These are phyloP conservation scores for Nothocercus julius DNA, from an alignment of 2,113 vertebrate species.

Conservation along the genomic window DNA sequence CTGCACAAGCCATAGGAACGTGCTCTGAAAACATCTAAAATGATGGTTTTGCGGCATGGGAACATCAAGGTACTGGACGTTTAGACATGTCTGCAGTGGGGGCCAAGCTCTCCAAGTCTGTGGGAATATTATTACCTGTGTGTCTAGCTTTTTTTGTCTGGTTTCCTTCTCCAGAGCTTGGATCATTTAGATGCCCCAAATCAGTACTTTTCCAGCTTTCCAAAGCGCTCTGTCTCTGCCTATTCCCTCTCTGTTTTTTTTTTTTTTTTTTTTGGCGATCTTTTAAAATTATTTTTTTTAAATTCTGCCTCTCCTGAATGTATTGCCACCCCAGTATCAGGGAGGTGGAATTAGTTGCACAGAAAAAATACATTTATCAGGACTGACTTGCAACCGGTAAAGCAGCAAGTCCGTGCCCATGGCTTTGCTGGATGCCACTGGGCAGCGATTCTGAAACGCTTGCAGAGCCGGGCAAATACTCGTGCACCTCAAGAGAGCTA, in stretches of 20 bases:
- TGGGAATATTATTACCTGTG: not conserved
- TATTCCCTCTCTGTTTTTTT: not conserved
- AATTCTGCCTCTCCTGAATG: not conserved
- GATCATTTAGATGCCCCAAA: not conserved
- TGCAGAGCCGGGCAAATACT: not conserved
- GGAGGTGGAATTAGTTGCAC: not conserved
- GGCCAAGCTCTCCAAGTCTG: not conserved
- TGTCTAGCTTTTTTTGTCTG: not conserved
- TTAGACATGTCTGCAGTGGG: not conserved
- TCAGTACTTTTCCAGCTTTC: not conserved
- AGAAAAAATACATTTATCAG: not conserved
- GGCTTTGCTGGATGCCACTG: not conserved
- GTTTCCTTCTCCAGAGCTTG: not conserved
- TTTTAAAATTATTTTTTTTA: not conserved
- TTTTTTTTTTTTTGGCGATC: not conserved
- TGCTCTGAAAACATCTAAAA: not conserved
- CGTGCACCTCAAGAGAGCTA: constrained; percentile 28
- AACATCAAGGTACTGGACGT: not conserved
- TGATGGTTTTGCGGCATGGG: not conserved
- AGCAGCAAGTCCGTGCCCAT: not conserved
- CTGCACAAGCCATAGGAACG: not conserved
- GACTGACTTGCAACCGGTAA: not conserved
- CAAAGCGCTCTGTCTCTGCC: not conserved
- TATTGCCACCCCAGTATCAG: not conserved
- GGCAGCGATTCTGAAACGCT: not conserved